phyloP scores from a whole-genome alignment of 2,888 invertebrate genomes.

The Orthosia incerta region DNA sequence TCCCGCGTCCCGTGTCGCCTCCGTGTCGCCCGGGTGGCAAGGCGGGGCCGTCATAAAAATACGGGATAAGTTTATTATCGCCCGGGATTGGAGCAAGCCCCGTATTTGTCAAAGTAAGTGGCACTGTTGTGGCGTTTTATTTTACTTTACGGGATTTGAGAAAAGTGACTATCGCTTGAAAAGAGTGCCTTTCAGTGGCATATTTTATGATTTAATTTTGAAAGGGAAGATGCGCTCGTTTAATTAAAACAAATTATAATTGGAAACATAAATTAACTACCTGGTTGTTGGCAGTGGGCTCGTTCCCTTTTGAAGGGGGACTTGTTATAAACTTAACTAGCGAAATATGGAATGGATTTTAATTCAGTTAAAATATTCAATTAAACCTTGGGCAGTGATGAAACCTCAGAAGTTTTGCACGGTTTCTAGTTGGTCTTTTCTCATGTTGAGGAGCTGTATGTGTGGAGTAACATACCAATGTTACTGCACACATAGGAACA shows the following conservation, averaged over 20 bases:
- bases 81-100: conserved; percentile 57
- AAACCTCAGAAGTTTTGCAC: too few relatives aligned
- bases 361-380: too few relatives aligned
- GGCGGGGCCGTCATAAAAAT: conserved; percentile 57
- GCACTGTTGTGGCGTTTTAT: conserved; percentile 56
- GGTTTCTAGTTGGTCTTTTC: not conserved
- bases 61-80: conserved; percentile 60
- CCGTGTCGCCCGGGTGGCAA: conserved; percentile 48
- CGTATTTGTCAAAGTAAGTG: conserved; percentile 63
- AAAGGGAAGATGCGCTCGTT: conserved; percentile 3
- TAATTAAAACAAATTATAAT: conserved; percentile 22
- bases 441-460: not conserved
- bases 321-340: too few relatives aligned
- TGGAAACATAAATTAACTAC: not conserved
- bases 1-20: conserved; percentile 39
- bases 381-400: too few relatives aligned
- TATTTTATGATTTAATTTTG: conserved; percentile 24
- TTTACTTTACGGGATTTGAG: conserved; percentile 54
- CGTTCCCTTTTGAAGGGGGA: too few relatives aligned
- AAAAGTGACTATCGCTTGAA: conserved; percentile 35
- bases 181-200: not conserved
- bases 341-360: too few relatives aligned
- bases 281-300: not conserved
- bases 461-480: too few relatives aligned
- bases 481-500: not conserved